Evolutionary conservation across 1,140 invertebrate genomes (phyloP).

Genomic region (Camponotus floridanus): DNA sequence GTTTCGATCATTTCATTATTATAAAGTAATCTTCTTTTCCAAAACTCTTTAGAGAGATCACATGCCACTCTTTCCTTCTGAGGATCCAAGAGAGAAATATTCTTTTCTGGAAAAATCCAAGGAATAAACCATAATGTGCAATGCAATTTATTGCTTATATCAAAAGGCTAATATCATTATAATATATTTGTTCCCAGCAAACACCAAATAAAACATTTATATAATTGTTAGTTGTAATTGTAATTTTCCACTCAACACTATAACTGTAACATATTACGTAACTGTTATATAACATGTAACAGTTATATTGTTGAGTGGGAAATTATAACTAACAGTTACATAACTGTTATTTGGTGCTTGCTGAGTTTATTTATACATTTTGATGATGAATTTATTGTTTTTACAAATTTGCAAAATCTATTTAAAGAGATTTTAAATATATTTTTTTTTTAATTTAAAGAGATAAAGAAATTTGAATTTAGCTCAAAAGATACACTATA

Average conservation of each 20-base stretch:
- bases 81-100: not conserved
- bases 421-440: no score
- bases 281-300: no score
- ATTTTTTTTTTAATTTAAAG: no score
- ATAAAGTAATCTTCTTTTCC: constrained; percentile 39
- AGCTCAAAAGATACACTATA: not conserved
- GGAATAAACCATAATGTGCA: not conserved
- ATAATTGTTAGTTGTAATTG: no score
- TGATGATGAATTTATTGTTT: not conserved
- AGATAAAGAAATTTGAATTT: not conserved
- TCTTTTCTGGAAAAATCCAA: not conserved
- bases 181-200: no score
- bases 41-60: not conserved
- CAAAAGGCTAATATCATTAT: not conserved
- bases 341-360: no score
- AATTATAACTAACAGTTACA: no score
- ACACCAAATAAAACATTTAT: no score
- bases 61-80: not conserved
- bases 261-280: no score
- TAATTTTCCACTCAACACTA: no score
- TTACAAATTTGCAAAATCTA: not conserved
- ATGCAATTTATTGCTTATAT: not conserved
- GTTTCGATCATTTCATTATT: not conserved
- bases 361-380: not conserved
- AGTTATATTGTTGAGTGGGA: no score